Evolutionary conservation across 1,140 invertebrate genomes (phyloP), one percentile per base, ranked within the genome.

Genomic region (Thereuonema tuberculata): DNA sequence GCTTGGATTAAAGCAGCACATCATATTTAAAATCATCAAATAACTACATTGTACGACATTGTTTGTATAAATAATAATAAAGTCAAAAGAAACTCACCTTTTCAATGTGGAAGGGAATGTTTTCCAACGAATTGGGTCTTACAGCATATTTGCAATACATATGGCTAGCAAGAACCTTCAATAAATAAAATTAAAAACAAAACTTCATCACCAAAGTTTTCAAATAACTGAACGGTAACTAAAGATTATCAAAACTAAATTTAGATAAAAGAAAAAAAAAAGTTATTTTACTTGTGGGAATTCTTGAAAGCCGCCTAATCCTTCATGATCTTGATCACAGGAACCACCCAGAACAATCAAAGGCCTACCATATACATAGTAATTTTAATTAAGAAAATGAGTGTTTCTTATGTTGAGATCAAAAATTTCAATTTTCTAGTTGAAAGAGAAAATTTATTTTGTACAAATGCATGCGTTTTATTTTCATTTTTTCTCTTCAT

Each of bases 231-330:
- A 63, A 47, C 21, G 49, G n/a, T 60, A 54, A 9, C 25, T 61
- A 26, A 49, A 58, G 50, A 56, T 27, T n/a, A 55, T 48, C 21
- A 27, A 49, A 61, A 53, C 23, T 47, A 62, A 62, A 52, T 46
- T 53, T 29, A 20, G 53, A 20, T 56, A 28, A 15, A 62, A 20
- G 54, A 37, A 61, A 24, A 63, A 29, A 28, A 52, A 43, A 63
- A 47, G 21, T 56, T 23, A 49, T 37, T 37, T 23, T 58, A 73
- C 71, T 75, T 94, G 92, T 1, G 84, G 82, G 74, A 84, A 96
- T 74, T 98, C 93, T 75, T 98, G 93, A 71, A 98, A 98, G 5
- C 90, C 93, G 49, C 93, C 93, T 66, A 92, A 85, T 5, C 85
- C 87, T 74, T 97, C 93, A 69, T 95, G 92, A 71, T 93, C 88